Base-by-base conservation (phyloP, 2,797 vertebrate genomes). In the Centroberyx gerrardi region DNA sequence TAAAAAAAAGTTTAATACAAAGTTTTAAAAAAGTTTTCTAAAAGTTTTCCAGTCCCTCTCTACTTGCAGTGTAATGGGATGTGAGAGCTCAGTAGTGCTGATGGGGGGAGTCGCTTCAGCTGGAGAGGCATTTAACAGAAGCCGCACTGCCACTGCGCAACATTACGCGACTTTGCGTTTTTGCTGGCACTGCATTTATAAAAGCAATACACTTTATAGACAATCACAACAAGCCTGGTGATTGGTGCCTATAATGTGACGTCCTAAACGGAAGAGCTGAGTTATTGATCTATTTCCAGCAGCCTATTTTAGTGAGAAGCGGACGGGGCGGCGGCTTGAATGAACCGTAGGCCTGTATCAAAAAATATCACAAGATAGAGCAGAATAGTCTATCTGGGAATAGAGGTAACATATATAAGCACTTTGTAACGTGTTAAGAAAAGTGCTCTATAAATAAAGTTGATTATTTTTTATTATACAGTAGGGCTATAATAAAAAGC, bases 161-260 rank as follows among this genome's bases (percentile, higher is more conserved):
- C 77, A 87, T 89, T 83, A 89, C 85, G 74, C 73, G 78, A 40
- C 69, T 84, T 74, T 8, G 67, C 76, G 68, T 82, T 78, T 84
- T 66, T 51, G 62, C 84, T 87, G 81, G 86, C 86, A 68, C 55
- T 12, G 83, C 78, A 84, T 88, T 78, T 80, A 82, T 48, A 69
- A 82, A 65, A 65, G 78, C 82, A 72, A 74, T 75, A 81, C 77
- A 74, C 88, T 85, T 72, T 78, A 62, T 42, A 3, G 70, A 70
- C 60, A 81, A 82, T 84, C 76, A 76, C 85, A 91, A 87, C 88
- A 86, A 61, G 83, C 46, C 13, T 6, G 58, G 33, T 44, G 85
- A 93, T 90, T 93, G 92, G 90, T 86, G 74, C 76, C 44, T 69
- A 51, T 22, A 17, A 17, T 3, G 71, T 90, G 86, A 90, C 88